These are phyloP conservation scores for Corticium candelabrum DNA, from an alignment of 37 sponge, comb jelly and placozoan genomes.

Conservation along the genomic window DNA sequence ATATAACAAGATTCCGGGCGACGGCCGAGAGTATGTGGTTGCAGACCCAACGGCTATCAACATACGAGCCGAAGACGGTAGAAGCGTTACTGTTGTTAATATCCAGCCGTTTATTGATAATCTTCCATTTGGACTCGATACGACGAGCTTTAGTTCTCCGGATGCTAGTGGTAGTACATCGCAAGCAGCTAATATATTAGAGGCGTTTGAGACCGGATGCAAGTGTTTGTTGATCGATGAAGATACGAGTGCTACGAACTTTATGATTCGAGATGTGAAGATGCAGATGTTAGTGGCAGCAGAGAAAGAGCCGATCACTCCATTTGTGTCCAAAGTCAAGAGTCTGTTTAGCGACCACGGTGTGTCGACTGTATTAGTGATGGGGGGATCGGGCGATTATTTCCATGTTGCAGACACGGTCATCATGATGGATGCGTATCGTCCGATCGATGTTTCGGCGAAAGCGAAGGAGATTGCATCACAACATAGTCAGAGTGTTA, in stretches of 20 bases:
- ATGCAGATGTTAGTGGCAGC: conserved; percentile 22
- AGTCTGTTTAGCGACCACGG: conserved; percentile 10
- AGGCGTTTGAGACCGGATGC: conserved; percentile 16
- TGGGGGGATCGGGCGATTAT: conserved; percentile 30
- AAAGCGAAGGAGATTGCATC: conserved; percentile 29
- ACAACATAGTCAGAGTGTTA: not conserved
- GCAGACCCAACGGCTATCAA: conserved; percentile 17
- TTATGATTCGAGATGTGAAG: conserved; percentile 27
- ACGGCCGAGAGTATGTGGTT: conserved; percentile 25
- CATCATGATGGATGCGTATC: conserved; percentile 12
- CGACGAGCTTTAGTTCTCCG: conserved; percentile 3
- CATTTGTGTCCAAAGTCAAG: conserved; percentile 17
- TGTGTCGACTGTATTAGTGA: conserved; percentile 19
- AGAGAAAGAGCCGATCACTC: conserved; percentile 29
- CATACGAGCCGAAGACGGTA: conserved; percentile 26
- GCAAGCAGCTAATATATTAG: conserved; percentile 27
- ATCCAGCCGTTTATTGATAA: conserved; percentile 26
- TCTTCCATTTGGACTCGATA: conserved; percentile 21
- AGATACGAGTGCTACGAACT: conserved; percentile 29
- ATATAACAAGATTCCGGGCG: conserved; percentile 29
- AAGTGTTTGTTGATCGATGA: conserved; percentile 24
- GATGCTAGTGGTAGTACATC: conserved; percentile 28
- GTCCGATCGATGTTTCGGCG: conserved; percentile 11
- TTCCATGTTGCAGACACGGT: conserved; percentile 20
- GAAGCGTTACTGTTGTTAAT: conserved; percentile 15